Evolutionary conservation across 2,113 vertebrate genomes (phyloP), one percentile per base, ranked within the genome.

Genomic region (Peromyscus polionotus): DNA sequence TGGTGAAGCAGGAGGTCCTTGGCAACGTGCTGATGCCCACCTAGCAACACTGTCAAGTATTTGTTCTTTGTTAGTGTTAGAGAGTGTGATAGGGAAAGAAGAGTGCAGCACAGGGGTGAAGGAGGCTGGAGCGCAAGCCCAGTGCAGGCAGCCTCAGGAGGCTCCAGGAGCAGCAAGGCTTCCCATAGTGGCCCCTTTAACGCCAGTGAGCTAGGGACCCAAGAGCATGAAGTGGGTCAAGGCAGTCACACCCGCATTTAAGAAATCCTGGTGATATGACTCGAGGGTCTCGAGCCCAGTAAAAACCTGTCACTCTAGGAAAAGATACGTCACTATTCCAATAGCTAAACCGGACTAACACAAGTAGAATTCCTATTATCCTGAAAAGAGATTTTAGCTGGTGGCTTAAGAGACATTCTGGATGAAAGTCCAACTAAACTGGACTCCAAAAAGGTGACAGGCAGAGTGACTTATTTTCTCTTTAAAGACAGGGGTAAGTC

Each of bases 311-410:
- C 33, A 9, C 12, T 70, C 39, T 65, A 1, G 75, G 86, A 89
- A 31, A 19, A 95, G 59, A 86, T 65, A 22, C 33, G 42, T 26
- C 11, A 86, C 54, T 61, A 39, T 22, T 91, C 54, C 12, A 68
- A 61, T 33, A 79, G 45, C n/a, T 76, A 65, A 73, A 92, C 4
- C 54, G 20, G 80, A 61, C 67, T 86, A 77, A 24, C 16, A 36
- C 45, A 84, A 31, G 14, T 19, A 28, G 24, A 88, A 88, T 0
- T 80, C 33, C 57, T 93, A 94, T 17, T 45, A 72, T 59, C 28
- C 79, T 87, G n/a, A 19, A 36, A 92, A 57, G 39, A 96, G 87
- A 95, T 67, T 76, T 92, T 83, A 94, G 51, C n/a, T 39, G 89
- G 20, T 68, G 33, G 61, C 31, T 92, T 26, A n/a, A 85, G 28